Evolutionary conservation across 2,888 invertebrate species (phyloP), one percentile per base, ranked within the genome.

Genomic region (Brachyopa scutellaris): DNA sequence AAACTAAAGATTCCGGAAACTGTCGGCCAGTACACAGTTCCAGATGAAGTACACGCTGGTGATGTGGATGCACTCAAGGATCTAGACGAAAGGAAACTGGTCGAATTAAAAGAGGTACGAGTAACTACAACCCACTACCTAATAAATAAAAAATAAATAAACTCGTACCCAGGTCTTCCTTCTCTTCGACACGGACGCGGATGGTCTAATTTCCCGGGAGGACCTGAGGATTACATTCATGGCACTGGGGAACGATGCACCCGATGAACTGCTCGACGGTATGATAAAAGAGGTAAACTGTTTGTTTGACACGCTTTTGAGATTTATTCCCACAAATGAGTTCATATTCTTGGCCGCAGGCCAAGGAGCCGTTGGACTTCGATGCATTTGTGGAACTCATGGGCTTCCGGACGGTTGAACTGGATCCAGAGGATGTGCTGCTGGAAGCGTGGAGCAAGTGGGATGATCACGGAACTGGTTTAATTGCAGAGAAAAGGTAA

Each of bases 341-440:
- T 73, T 83, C 59, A 67, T 77, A 47, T 77, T 66, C 19, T 78
- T 80, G 80, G 80, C 80, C 84, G 49, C 57, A 91, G 90, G 91
- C 90, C n/a, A 88, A 89, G 19, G 92, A 91, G 67, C 93, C 93
- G 0, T 87, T 94, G 72, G 92, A 93, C 87, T 93, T 93, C 84
- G 93, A 94, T 80, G 92, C 92, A 0, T 94, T 94, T 85, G 93
- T 94, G 40, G 91, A 92, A 64, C 89, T 94, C 1, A 92, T 94
- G 85, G 93, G 93, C 31, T 92, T 91, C 85, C 93, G 92, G 84
- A 93, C 93, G 0, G 89, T 93, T 59, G 93, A 93, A 85, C 87
- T 94, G 76, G 94, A 94, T 87, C 92, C 94, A 0, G 94, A 94
- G 86, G 93, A 93, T 85, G 93, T 93, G 1, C 89, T 94, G 23